A percentile compares a stretch with the other conserved stretches of the same genome.
Evolutionary conservation across 2,797 vertebrate genomes (phyloP).

Genomic region (Gymnothorax javanicus): DNA sequence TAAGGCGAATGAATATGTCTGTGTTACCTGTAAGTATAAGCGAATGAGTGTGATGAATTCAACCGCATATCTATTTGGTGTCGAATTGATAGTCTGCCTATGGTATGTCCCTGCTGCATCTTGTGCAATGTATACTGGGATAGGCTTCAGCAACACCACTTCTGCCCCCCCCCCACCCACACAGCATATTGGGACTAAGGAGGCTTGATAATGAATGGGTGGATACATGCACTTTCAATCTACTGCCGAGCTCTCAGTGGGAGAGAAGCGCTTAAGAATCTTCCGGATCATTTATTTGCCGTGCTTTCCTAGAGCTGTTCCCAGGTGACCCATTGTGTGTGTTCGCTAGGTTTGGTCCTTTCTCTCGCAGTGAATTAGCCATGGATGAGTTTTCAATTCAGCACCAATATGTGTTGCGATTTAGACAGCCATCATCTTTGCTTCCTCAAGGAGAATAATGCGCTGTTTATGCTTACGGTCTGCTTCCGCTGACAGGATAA

Average conservation of each 20-base stretch:
- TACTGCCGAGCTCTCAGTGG: slow-evolving; percentile 20
- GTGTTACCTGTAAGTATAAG: too few species aligned
- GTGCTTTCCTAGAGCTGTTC: background rate
- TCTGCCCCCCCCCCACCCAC: too few species aligned
- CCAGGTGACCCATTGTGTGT: background rate
- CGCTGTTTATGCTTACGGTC: background rate
- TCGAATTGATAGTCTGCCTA: too few species aligned
- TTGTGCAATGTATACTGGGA: too few species aligned
- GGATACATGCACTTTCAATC: background rate
- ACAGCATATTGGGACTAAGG: too few species aligned
- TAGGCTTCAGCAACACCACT: too few species aligned
- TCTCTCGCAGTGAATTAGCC: background rate
- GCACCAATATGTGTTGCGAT: background rate
- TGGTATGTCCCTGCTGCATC: too few species aligned
- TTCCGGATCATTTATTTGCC: slow-evolving; percentile 17
- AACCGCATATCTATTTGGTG: too few species aligned
- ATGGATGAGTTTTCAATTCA: background rate
- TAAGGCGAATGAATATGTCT: too few species aligned
- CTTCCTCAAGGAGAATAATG: background rate
- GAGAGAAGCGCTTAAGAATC: background rate
- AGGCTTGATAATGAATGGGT: too few species aligned
- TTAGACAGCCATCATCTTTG: background rate
- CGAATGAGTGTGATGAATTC: too few species aligned
- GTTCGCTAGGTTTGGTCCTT: background rate
- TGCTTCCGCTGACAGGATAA: background rate